Percentiles rank a stretch among this genome's conserved stretches.
phyloP scores from a whole-genome alignment of 2,113 vertebrate species.

The Colinus virginianus region DNA sequence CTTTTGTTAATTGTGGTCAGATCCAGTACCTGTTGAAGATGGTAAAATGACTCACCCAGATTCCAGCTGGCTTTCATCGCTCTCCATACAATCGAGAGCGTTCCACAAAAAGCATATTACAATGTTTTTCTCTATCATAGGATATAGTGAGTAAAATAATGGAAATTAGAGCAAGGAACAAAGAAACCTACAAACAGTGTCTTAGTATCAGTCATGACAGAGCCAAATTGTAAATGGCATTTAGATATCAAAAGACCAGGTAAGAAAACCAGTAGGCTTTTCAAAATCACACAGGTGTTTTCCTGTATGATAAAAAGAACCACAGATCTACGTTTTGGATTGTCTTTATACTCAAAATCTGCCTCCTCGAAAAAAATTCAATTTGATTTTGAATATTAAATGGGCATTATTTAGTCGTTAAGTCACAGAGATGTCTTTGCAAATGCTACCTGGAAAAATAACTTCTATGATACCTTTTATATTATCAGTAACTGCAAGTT shows the following conservation, averaged over 20 bases:
- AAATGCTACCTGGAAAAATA: neutral
- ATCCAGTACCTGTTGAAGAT: neutral
- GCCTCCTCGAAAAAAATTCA: neutral
- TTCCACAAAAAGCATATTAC: neutral
- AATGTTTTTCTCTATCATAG: neutral
- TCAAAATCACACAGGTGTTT: neutral
- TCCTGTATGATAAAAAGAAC: neutral
- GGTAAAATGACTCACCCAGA: neutral
- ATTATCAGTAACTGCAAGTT: neutral
- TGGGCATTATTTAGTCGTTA: neutral
- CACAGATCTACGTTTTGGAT: neutral
- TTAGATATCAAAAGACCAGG: neutral
- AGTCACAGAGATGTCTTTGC: neutral
- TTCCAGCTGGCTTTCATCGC: neutral
- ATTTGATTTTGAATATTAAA: neutral
- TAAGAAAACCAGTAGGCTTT: neutral
- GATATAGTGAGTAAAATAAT: neutral
- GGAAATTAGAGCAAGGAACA: neutral
- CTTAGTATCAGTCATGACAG: neutral
- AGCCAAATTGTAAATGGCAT: neutral
- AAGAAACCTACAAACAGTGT: neutral
- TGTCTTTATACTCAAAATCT: neutral
- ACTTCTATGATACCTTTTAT: neutral
- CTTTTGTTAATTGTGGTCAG: neutral
- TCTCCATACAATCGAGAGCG: fast-evolving